Conservation (phyloP, 2,888 invertebrate genomes). For the Brachyptera risi region DNA sequence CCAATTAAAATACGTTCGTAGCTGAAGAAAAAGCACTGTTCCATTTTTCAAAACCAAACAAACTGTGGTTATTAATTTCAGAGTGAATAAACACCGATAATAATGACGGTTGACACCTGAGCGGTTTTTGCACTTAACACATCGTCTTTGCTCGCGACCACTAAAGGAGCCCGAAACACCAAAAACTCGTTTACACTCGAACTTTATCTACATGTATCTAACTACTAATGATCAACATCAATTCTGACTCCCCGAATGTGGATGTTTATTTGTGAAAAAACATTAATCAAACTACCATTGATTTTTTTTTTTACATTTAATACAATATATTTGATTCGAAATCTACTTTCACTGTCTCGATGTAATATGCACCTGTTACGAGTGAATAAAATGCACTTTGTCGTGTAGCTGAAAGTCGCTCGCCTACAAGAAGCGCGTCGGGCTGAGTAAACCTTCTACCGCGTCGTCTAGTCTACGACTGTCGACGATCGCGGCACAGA, state of each 20-base stretch:
- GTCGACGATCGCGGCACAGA: background rate
- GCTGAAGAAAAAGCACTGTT: background rate
- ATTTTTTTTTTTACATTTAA: no score
- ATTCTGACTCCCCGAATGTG: background rate
- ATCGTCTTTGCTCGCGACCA: background rate
- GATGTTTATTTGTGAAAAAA: no score
- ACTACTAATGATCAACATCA: background rate
- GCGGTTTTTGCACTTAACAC: conserved; percentile 15
- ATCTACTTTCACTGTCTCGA: no score
- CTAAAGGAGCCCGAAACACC: no score
- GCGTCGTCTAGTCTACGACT: background rate
- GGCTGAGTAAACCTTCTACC: background rate
- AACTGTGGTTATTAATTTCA: background rate
- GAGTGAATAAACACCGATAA: conserved; percentile 1
- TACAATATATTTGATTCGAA: no score
- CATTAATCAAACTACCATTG: background rate
- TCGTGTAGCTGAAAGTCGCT: no score
- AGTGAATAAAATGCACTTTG: no score
- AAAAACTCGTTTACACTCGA: conserved; percentile 13
- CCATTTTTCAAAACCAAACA: background rate
- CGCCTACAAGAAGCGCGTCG: background rate
- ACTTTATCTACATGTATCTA: conserved; percentile 6
- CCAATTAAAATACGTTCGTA: no score
- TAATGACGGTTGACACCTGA: conserved; percentile 14
- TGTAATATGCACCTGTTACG: no score